Base-by-base conservation (phyloP, 2,888 invertebrate species). In the Drosophila siamana region DNA sequence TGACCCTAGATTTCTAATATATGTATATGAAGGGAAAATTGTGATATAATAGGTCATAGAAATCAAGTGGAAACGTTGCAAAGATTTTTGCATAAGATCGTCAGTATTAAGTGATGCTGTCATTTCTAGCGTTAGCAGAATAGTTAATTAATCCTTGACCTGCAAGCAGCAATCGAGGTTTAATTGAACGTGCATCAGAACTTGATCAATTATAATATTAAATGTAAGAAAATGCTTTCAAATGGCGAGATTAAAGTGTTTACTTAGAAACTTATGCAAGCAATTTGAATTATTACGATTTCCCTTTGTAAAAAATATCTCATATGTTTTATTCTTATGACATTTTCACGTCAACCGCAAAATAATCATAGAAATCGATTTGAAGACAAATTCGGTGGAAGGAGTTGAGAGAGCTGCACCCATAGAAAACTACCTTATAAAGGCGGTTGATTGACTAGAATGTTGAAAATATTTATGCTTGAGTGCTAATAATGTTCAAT, bases 401-500 rank as follows among this genome's bases (percentile, higher is more conserved):
- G 16, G 24, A 16, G 41, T 41, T 57, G n/a, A 52, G 28, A 38
- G 19, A 19, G 36, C 65, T 59, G 78, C 73, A 73, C 78, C 74
- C 36, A 67, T 26, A 33, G 9, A 40, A 55, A 19, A 59, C 43
- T 28, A 15, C 50, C 77, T 55, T 61, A 69, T 63, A 67, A 50
- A 78, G 81, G 43, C 64, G 64, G 62, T 74, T 26, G 51, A 28
- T 13, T 51, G 60, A 22, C 44, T 61, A 70, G 57, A 73, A 69
- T 68, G 81, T 85, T 65, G 65, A 64, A 62, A 50, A 71, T 74
- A 80, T 83, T 65, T 86, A 88, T 88, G 83, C 83, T 88, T 77
- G 86, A 88, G 78, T 88, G 83, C 84, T 86, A 88, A 83, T 84
- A 88, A 70, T 83, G 88, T 83, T 86, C 84, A 83, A 80, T 86